Evolutionary conservation across 2,888 invertebrate species (phyloP).

Genomic region (Catocala sponsa): DNA sequence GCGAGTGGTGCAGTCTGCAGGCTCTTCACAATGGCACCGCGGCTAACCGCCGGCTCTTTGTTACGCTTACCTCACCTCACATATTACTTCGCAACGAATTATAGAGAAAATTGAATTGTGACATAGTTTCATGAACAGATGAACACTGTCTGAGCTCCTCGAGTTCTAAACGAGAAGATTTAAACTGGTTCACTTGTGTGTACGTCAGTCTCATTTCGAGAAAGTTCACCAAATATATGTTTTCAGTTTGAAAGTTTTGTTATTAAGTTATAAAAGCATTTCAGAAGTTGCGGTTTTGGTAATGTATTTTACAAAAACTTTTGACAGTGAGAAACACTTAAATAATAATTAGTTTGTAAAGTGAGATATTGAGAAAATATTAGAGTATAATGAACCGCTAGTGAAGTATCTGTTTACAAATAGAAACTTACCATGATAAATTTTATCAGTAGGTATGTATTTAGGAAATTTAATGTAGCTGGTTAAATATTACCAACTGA

Average conservation of each 20-base stretch:
- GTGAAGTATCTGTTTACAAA: too few species aligned
- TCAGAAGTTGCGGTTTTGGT: not conserved
- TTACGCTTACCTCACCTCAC: constrained; percentile 60
- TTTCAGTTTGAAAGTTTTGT: not conserved
- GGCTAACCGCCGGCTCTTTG: constrained; percentile 59
- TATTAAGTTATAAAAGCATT: not conserved
- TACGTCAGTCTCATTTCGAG: not conserved
- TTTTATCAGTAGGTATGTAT: too few species aligned
- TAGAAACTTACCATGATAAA: too few species aligned
- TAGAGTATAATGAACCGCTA: too few species aligned
- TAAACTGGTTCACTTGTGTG: constrained; percentile 18
- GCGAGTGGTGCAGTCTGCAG: constrained; percentile 34
- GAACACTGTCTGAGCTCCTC: constrained; percentile 32
- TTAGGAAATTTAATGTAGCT: too few species aligned
- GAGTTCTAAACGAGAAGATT: constrained; percentile 23
- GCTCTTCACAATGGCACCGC: constrained; percentile 53
- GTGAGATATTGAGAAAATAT: too few species aligned
- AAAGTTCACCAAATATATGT: not conserved
- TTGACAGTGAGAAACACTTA: too few species aligned
- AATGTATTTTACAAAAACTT: too few species aligned
- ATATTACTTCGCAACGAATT: constrained; percentile 57
- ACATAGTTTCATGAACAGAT: constrained; percentile 37
- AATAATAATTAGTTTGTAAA: too few species aligned
- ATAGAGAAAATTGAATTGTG: constrained; percentile 59
- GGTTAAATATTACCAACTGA: too few species aligned